Evolutionary conservation across 2,113 vertebrate species (phyloP).

Genomic region (Myrmecophaga tridactyla): DNA sequence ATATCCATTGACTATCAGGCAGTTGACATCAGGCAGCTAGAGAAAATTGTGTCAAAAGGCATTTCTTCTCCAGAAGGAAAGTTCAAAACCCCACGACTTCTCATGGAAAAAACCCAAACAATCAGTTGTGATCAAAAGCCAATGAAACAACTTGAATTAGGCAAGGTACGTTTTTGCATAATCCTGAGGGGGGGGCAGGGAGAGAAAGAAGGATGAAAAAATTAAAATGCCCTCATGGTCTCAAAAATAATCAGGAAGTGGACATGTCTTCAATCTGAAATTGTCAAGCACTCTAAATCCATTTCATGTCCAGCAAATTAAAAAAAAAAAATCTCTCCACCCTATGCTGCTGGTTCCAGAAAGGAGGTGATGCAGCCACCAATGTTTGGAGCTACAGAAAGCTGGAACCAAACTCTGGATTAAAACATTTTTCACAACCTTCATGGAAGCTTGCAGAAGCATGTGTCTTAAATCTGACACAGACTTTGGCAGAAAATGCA

Average conservation of each 20-base stretch:
- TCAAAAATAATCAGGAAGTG: constrained; percentile 68
- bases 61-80: constrained; percentile 80
- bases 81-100: constrained; percentile 68
- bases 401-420: constrained; percentile 83
- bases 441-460: constrained; percentile 85
- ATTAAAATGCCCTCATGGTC: constrained; percentile 55
- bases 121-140: constrained; percentile 66
- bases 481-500: constrained; percentile 88
- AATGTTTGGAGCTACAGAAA: constrained; percentile 73
- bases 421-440: constrained; percentile 85
- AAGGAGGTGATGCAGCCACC: constrained; percentile 71
- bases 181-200: constrained; percentile 11
- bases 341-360: constrained; percentile 61
- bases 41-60: constrained; percentile 79
- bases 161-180: constrained; percentile 64
- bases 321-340: constrained; percentile 59
- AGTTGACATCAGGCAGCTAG: constrained; percentile 74
- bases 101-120: constrained; percentile 64
- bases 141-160: constrained; percentile 73
- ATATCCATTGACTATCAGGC: constrained; percentile 77
- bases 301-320: constrained; percentile 71
- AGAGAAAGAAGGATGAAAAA: constrained; percentile 46
- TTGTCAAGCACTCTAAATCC: constrained; percentile 67
- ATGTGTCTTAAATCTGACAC: constrained; percentile 97
- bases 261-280: constrained; percentile 68